Percentiles rank a stretch among this genome's conserved stretches.
These are phyloP conservation scores for Idris sp. DNA, from an alignment of 1,140 invertebrate genomes.

Conservation along the genomic window DNA sequence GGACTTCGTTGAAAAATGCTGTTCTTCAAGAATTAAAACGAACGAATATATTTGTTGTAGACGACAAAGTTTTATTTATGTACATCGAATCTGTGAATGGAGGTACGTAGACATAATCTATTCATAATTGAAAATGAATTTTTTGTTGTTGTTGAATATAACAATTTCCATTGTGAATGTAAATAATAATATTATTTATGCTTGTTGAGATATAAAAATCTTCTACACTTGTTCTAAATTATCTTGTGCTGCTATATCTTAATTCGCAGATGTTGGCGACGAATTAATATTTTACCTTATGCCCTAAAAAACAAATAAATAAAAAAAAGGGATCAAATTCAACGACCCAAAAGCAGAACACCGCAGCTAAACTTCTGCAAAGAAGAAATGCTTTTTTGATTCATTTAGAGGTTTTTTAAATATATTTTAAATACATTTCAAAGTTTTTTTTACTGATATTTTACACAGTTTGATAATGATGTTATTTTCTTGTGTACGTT, in stretches of 20 bases:
- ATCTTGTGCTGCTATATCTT: no score
- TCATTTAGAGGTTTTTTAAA: no score
- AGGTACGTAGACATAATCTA: conserved; percentile 3
- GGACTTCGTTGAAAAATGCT: conserved; percentile 1
- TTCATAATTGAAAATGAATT: no score
- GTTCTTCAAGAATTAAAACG: conserved; percentile 12
- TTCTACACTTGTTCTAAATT: no score
- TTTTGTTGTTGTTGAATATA: no score
- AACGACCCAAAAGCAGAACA: neutral
- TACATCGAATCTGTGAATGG: conserved; percentile 11
- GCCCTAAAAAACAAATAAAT: conserved; percentile 7
- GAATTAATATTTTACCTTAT: conserved; percentile 17
- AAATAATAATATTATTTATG: no score
- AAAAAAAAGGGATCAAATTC: neutral
- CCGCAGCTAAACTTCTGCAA: neutral
- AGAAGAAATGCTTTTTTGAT: conserved; percentile 2
- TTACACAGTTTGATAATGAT: no score
- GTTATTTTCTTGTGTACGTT: no score
- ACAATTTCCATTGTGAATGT: no score
- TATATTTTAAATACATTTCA: no score
- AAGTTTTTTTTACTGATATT: neutral
- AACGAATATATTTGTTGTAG: neutral
- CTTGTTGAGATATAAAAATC: neutral
- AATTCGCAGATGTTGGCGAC: conserved; percentile 9
- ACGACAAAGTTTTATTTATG: conserved; percentile 13